Percentiles rank a stretch among this genome's conserved stretches.
Conservation (phyloP, 2,113 vertebrate species). For the Ovis canadensis region DNA sequence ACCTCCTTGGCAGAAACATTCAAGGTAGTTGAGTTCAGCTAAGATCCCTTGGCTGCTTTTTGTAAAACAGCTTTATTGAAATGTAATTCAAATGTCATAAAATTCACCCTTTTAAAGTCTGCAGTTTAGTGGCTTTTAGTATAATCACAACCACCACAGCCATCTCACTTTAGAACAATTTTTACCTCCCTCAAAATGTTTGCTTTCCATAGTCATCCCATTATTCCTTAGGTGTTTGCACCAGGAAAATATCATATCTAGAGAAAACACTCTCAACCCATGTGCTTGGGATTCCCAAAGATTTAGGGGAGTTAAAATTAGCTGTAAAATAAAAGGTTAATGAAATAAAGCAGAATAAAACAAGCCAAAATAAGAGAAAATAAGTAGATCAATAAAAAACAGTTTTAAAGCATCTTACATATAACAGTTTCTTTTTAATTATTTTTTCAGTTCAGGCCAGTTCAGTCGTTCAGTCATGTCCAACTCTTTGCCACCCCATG, state of each 20-base stretch:
- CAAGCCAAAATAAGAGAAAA: background rate
- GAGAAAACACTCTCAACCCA: background rate
- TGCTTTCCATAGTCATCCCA: background rate
- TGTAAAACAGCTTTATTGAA: background rate
- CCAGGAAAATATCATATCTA: background rate
- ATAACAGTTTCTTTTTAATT: background rate
- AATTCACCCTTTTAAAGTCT: background rate
- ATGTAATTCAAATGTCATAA: background rate
- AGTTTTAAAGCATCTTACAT: background rate
- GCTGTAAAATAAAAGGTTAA: background rate
- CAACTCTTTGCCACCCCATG: fast-evolving
- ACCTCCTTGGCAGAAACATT: background rate
- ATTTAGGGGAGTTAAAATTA: background rate
- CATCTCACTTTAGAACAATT: background rate
- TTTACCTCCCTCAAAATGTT: fast-evolving
- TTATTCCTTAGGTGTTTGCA: background rate
- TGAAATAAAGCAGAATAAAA: background rate
- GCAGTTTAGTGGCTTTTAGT: background rate
- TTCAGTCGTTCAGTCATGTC: fast-evolving
- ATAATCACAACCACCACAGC: background rate
- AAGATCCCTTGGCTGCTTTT: background rate
- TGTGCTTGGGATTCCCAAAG: background rate
- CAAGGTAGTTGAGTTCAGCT: background rate
- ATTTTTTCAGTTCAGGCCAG: background rate
- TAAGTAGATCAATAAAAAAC: background rate